Percentiles rank a stretch among this genome's conserved stretches.
Conservation (phyloP, 2,888 invertebrate species). For the Hetaerina titia region DNA sequence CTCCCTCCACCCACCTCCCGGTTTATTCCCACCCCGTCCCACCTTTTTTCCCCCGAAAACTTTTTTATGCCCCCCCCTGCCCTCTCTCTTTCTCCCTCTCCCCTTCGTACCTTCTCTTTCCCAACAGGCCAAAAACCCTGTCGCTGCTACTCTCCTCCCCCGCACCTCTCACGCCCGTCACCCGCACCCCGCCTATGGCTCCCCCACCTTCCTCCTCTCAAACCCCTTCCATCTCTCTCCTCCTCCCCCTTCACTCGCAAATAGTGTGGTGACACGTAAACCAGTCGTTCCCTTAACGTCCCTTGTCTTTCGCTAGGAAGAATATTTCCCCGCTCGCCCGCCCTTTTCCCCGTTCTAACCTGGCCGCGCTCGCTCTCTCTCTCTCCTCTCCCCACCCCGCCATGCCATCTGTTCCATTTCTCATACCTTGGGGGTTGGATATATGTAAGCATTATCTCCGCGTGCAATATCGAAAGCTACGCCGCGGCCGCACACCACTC, state of each 20-base stretch:
- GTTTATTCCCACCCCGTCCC: slow-evolving; percentile 6
- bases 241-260: slow-evolving; percentile 33
- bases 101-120: background rate
- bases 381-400: background rate
- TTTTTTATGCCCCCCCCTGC: background rate
- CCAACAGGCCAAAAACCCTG: background rate
- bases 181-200: background rate
- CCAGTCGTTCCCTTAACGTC: slow-evolving; percentile 52
- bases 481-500: slow-evolving; percentile 23
- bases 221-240: background rate
- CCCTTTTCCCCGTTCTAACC: background rate
- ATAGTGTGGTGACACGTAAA: slow-evolving; percentile 65
- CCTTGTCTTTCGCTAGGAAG: slow-evolving; percentile 40
- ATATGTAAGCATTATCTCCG: slow-evolving; percentile 49
- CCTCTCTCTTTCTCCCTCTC: background rate
- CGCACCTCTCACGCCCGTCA: background rate
- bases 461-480: slow-evolving; percentile 60
- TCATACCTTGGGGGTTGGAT: slow-evolving; percentile 50
- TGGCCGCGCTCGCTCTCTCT: background rate
- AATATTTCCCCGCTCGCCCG: slow-evolving; percentile 25
- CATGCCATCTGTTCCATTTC: slow-evolving; percentile 63
- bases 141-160: background rate
- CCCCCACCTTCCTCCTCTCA: background rate
- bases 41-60: background rate
- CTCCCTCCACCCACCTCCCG: background rate